Evolutionary conservation across 2,113 vertebrate species (phyloP).

Genomic region (Grallaria varia): DNA sequence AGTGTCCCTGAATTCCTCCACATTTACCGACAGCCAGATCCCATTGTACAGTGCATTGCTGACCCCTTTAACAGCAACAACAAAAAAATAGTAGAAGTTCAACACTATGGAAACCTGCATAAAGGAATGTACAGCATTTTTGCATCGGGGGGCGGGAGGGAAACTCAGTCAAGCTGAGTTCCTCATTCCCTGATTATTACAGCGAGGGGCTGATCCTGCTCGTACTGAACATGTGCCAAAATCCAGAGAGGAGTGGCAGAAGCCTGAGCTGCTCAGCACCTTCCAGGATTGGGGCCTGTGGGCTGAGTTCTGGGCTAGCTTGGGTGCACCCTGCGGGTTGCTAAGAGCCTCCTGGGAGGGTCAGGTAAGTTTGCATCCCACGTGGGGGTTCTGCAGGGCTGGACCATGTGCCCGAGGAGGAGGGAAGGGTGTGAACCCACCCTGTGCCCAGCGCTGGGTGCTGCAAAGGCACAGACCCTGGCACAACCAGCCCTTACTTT

Average conservation of each 20-base stretch:
- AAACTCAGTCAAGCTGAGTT: slow-evolving; percentile 35
- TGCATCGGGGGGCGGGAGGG: slow-evolving; percentile 41
- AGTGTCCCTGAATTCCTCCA: slow-evolving; percentile 60
- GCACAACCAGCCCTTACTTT: neutral
- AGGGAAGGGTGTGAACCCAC: neutral
- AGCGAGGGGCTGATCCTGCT: slow-evolving; percentile 33
- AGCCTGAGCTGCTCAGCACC: neutral
- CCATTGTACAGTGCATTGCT: slow-evolving; percentile 60
- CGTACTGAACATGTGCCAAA: slow-evolving; percentile 13
- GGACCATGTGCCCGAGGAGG: neutral
- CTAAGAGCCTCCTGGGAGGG: neutral
- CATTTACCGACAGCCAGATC: slow-evolving; percentile 49
- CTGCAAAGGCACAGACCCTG: neutral
- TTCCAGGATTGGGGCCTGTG: slow-evolving; percentile 7
- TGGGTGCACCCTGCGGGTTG: neutral
- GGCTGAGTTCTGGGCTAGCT: neutral
- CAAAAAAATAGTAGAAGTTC: slow-evolving; percentile 60
- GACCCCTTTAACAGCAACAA: slow-evolving; percentile 64
- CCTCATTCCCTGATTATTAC: slow-evolving; percentile 17
- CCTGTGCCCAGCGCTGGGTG: neutral
- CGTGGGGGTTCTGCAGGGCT: neutral
- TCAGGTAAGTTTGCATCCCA: neutral
- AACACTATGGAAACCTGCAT: slow-evolving; percentile 74
- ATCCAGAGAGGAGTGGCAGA: neutral
- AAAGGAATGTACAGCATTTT: slow-evolving; percentile 73